Evolutionary conservation across 2,113 vertebrate genomes (phyloP).

Genomic region (Baryphthengus martii): DNA sequence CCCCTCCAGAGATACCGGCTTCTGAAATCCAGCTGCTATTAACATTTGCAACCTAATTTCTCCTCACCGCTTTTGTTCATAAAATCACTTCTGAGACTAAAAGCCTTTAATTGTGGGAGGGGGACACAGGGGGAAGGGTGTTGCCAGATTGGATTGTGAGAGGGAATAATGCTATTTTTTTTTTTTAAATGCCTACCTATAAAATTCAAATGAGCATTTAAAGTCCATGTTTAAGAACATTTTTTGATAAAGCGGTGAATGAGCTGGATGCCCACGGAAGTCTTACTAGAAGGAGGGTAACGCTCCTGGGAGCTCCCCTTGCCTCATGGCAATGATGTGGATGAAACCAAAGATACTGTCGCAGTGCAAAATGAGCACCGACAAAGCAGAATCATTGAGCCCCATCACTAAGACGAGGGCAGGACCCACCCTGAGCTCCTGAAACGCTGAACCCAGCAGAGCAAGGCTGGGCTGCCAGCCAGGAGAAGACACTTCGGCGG

Average conservation of each 20-base stretch:
- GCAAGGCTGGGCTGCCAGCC: accelerated
- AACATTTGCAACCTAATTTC: neutral
- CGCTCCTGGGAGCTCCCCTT: neutral
- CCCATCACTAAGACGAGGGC: neutral
- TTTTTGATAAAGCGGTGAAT: neutral
- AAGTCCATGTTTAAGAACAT: neutral
- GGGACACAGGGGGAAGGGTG: neutral
- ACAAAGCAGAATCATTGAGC: neutral
- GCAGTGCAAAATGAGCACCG: neutral
- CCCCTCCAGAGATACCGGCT: neutral
- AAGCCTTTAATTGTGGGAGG: neutral
- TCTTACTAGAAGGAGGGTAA: neutral
- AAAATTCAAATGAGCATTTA: neutral
- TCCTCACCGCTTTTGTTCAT: neutral
- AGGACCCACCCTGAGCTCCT: neutral
- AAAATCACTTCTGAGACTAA: neutral
- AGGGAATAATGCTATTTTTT: neutral
- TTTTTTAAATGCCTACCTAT: neutral
- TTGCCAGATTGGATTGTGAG: neutral
- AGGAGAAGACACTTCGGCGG: neutral
- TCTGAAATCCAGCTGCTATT: neutral
- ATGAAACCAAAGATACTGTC: neutral
- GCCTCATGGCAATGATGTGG: accelerated
- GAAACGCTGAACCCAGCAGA: neutral
- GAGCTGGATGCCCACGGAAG: neutral